phyloP scores from a whole-genome alignment of 2,888 invertebrate species.

The Oxytorus armatus region DNA sequence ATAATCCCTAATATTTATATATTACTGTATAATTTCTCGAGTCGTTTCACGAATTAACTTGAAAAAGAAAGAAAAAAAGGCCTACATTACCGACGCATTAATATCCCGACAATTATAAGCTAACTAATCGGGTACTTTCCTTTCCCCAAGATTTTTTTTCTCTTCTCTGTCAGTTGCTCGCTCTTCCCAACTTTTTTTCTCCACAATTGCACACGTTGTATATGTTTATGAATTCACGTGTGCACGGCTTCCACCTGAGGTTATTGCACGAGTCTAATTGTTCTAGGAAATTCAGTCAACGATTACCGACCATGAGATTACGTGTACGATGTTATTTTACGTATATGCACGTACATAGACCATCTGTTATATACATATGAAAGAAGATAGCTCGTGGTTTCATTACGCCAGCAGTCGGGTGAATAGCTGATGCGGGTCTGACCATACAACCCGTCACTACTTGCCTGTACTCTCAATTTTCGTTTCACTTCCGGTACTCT shows the following conservation, averaged over 20 bases:
- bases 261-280: conserved; percentile 30
- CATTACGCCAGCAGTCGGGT: conserved; percentile 52
- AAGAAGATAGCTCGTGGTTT: conserved; percentile 18
- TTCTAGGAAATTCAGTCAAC: conserved; percentile 41
- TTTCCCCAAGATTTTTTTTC: conserved; percentile 50
- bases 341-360: neutral
- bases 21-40: too few species aligned
- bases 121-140: conserved; percentile 40
- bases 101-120: conserved; percentile 30
- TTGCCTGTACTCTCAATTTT: neutral
- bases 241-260: neutral
- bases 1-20: too few species aligned
- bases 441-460: conserved; percentile 62
- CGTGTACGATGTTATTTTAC: conserved; percentile 28
- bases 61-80: conserved; percentile 2
- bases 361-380: conserved; percentile 1
- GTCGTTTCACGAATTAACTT: conserved; percentile 11
- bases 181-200: conserved; percentile 26
- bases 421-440: conserved; percentile 53
- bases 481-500: conserved; percentile 37
- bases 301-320: conserved; percentile 48
- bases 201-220: neutral
- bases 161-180: neutral
- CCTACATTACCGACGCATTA: conserved; percentile 25
- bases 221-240: neutral